Percentiles rank a stretch among this genome's conserved stretches.
Conservation (phyloP, 1,140 invertebrate species). For the Atta texana region DNA sequence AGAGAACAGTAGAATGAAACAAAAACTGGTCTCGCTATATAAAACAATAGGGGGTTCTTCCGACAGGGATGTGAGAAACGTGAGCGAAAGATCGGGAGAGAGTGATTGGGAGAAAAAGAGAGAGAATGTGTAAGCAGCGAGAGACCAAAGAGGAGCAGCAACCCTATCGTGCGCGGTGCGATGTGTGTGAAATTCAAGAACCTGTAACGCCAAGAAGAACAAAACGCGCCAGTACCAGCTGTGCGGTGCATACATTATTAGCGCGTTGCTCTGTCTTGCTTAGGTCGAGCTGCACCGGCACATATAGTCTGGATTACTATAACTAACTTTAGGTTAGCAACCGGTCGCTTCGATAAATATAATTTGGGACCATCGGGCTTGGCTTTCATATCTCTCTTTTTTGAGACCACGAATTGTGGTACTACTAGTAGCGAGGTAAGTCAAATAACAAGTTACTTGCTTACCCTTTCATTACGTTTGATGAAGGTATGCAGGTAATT, state of each 20-base stretch:
- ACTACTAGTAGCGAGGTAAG: neutral
- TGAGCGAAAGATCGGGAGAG: constrained; percentile 38
- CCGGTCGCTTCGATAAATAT: constrained; percentile 11
- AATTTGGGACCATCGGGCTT: neutral
- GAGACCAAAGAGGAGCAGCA: constrained; percentile 33
- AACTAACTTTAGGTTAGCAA: constrained; percentile 22
- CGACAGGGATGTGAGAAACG: constrained; percentile 20
- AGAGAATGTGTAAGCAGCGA: constrained; percentile 29
- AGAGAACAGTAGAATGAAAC: constrained; percentile 66
- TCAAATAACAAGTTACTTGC: constrained; percentile 35
- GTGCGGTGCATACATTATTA: constrained; percentile 73
- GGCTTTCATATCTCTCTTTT: neutral
- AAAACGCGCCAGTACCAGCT: constrained; percentile 74
- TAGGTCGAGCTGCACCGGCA: constrained; percentile 9
- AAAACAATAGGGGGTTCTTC: constrained; percentile 79
- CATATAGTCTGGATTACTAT: neutral
- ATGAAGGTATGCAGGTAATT: constrained; percentile 34
- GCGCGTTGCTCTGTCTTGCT: constrained; percentile 46
- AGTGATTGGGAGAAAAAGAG: constrained; percentile 41
- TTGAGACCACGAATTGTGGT: neutral
- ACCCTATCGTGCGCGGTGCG: constrained; percentile 53
- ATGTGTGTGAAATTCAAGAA: constrained; percentile 81
- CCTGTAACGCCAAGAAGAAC: constrained; percentile 77
- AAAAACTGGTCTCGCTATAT: constrained; percentile 81
- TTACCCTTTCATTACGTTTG: constrained; percentile 28